Evolutionary conservation across 2,888 invertebrate species (phyloP), one percentile per base, ranked within the genome.

Genomic region (Orthonychiurus folsomi): DNA sequence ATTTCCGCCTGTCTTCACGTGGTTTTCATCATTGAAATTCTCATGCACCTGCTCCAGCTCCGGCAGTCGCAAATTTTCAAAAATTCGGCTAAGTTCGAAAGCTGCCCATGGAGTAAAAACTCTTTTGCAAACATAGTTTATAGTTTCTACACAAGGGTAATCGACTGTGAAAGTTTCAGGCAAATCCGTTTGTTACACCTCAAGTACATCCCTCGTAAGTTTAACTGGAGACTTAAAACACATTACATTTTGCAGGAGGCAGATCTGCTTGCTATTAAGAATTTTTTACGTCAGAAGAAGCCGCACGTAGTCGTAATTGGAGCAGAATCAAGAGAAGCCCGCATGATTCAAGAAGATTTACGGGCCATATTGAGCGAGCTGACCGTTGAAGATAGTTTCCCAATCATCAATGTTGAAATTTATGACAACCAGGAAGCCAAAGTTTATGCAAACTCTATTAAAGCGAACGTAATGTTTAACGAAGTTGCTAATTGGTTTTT

Each of bases 301-400:
- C 99, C 99, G 0, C 97, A 99, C 78, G 88, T 93, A 18, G 85
- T 99, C 26, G 89, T 86, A 0, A 84, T 95, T 20, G 89, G 92
- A 9, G 94, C 92, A 0, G 96, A 96, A 76, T 92, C 91, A 0
- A 82, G 93, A 2, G 92, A 92, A 73, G 92, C 93, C 0, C 76
- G 87, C 62, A 87, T 85, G 84, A 82, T 95, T 23, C 85, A 86
- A 73, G 84, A 85, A 1, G 94, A 89, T 77, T 79, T 93, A 26
- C 83, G 83, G 60, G 86, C 85, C 67, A 83, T 89, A 63, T 81
- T 93, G 12, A 82, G 82, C 37, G 86, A 86, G 74, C 79, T 93
- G 59, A 81, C 85, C 0, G 86, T 89, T 50, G 88, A 90, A 62
- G 92, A 92, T 61, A 89, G 93, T 76, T 90, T 92, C 75, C 90